Evolutionary conservation across 2,113 vertebrate species (phyloP).

Genomic region (Geothlypis trichas): DNA sequence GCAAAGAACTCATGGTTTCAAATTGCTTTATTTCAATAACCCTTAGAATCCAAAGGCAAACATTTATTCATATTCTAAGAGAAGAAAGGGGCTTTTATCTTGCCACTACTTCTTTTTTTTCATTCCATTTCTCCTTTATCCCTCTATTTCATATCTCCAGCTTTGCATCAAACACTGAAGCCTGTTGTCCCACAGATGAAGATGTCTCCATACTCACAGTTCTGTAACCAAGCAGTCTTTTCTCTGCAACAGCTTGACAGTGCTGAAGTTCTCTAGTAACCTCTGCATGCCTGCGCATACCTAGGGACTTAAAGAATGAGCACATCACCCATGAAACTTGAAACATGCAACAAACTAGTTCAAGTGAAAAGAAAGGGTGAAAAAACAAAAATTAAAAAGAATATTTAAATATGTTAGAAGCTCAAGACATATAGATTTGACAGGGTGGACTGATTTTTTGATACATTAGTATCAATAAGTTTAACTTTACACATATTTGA

Average conservation of each 20-base stretch:
- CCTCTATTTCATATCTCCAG: not conserved
- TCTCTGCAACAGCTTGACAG: not conserved
- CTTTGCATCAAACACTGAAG: not conserved
- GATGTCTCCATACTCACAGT: not conserved
- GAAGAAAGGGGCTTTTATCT: not conserved
- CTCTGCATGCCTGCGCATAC: not conserved
- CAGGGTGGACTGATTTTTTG: constrained; percentile 64
- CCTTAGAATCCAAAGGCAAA: not conserved
- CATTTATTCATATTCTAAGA: not conserved
- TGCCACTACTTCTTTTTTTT: not conserved
- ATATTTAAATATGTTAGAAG: not conserved
- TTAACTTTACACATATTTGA: constrained; percentile 35
- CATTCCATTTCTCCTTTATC: not conserved
- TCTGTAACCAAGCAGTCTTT: not conserved
- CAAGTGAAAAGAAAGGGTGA: not conserved
- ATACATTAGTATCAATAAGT: constrained; percentile 49
- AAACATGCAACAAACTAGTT: constrained; percentile 8
- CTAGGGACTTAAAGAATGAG: not conserved
- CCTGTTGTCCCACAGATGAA: not conserved
- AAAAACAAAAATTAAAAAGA: not conserved
- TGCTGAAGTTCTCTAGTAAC: not conserved
- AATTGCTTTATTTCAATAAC: not conserved
- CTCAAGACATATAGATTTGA: constrained; percentile 30
- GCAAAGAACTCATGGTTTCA: not conserved
- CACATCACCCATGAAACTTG: not conserved